These are phyloP conservation scores for Sciurus vulgaris DNA, from an alignment of 2,797 vertebrate genomes.

Conservation along the genomic window DNA sequence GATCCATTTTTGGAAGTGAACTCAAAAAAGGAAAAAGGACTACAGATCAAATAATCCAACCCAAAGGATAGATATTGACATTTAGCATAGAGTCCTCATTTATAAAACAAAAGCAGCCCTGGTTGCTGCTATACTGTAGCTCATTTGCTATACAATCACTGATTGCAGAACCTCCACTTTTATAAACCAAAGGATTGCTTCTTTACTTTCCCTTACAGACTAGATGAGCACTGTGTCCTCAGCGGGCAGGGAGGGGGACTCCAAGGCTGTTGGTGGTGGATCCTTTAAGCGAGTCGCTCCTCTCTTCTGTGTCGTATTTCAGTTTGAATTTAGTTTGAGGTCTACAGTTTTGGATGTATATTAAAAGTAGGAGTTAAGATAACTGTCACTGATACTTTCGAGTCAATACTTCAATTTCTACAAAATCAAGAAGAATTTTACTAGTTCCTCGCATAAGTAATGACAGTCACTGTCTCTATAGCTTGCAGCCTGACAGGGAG, in stretches of 20 bases:
- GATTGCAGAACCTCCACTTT: background rate
- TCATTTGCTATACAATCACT: conserved; percentile 1
- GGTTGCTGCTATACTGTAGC: background rate
- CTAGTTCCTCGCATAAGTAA: background rate
- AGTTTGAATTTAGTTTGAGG: background rate
- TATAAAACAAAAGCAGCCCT: background rate
- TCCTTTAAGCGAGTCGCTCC: background rate
- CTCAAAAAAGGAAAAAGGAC: conserved; percentile 30
- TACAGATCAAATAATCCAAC: conserved; percentile 44
- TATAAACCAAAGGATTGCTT: background rate
- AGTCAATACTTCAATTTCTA: background rate
- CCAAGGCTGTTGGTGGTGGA: background rate
- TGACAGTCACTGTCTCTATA: background rate
- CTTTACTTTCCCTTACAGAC: background rate
- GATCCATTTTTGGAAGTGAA: conserved; percentile 49
- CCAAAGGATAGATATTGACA: background rate
- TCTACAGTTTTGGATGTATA: background rate
- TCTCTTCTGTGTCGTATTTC: background rate
- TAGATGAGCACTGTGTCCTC: background rate
- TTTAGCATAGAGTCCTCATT: background rate
- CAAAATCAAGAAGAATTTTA: background rate
- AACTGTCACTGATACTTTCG: background rate
- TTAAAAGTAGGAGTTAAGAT: conserved; percentile 6
- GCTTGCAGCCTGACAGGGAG: background rate
- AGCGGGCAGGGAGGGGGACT: background rate